phyloP scores from a whole-genome alignment of 2,797 vertebrate species.

The Hapalemur alaotrensis region DNA sequence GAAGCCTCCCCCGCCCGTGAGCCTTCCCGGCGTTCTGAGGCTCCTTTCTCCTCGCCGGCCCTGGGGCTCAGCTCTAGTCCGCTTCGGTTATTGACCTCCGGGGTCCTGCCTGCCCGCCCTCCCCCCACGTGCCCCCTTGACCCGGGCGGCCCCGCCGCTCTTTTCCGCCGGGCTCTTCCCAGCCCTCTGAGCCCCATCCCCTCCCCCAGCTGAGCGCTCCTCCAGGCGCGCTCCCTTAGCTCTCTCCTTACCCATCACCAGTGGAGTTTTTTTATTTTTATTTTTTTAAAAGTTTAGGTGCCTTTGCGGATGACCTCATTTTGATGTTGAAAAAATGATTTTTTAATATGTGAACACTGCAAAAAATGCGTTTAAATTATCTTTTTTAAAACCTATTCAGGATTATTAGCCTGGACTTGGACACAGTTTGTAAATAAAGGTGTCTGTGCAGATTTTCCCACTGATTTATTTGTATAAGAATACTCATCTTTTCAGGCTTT shows the following conservation, averaged over 20 bases:
- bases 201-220: background rate
- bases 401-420: conserved; percentile 57
- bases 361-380: conserved; percentile 83
- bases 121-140: background rate
- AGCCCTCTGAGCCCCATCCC: background rate
- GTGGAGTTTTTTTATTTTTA: conserved; percentile 92
- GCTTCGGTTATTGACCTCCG: conserved; percentile 54
- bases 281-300: conserved; percentile 92
- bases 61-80: background rate
- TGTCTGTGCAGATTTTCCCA: conserved; percentile 75
- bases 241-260: conserved; percentile 83
- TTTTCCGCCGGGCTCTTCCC: background rate
- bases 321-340: conserved; percentile 88
- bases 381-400: conserved; percentile 81
- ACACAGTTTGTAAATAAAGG: conserved; percentile 73
- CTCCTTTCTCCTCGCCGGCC: conserved; percentile 62
- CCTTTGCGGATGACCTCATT: conserved; percentile 98
- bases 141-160: background rate
- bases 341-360: conserved; percentile 90
- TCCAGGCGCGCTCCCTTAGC: conserved; percentile 8
- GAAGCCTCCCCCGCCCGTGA: conserved; percentile 22
- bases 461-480: conserved; percentile 78
- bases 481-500: conserved; percentile 60
- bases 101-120: conserved; percentile 20
- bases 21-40: conserved; percentile 34